Conservation (phyloP, 2,797 vertebrate species). For the Tragopan temminckii region DNA sequence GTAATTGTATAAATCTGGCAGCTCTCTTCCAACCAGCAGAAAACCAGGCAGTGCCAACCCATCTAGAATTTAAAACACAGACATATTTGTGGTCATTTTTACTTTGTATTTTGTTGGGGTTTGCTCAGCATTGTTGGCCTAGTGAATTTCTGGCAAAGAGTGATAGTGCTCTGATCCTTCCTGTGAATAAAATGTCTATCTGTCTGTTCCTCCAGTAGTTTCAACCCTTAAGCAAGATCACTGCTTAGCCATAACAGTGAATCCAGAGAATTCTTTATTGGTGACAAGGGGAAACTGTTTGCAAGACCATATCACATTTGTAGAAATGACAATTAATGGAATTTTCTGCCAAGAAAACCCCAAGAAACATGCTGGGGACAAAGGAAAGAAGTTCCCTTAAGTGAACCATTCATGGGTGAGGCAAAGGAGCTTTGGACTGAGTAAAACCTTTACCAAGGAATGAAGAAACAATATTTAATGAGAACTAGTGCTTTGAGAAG, state of each 20-base stretch:
- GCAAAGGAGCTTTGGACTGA: not conserved
- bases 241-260: not conserved
- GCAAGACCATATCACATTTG: not conserved
- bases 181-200: not conserved
- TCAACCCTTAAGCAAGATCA: not conserved
- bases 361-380: not conserved
- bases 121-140: slow-evolving; percentile 30
- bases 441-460: not conserved
- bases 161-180: not conserved
- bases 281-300: not conserved
- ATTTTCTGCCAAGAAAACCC: not conserved
- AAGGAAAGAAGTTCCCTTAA: not conserved
- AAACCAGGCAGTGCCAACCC: not conserved
- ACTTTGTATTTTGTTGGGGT: not conserved
- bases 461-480: not conserved
- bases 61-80: not conserved
- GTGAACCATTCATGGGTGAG: not conserved
- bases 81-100: slow-evolving; percentile 45
- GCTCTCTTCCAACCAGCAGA: not conserved
- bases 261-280: not conserved
- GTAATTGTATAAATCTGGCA: not conserved
- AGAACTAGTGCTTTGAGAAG: not conserved
- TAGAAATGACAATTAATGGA: not conserved
- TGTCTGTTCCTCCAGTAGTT: not conserved
- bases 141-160: not conserved